Evolutionary conservation across 2,888 invertebrate species (phyloP).

Genomic region (Molanna angustata): DNA sequence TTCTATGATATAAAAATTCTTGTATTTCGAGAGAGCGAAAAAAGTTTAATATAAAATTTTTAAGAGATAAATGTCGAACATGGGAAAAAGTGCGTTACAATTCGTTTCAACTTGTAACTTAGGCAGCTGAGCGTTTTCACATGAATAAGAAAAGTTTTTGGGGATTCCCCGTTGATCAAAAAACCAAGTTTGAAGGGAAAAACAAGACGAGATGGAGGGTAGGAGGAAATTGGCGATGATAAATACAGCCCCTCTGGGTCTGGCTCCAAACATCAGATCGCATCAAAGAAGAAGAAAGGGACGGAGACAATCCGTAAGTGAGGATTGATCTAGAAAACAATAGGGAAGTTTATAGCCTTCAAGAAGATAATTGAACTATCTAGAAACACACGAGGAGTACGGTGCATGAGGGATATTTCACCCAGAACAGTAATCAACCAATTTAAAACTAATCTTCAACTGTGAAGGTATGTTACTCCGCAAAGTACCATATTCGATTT

Average conservation of each 20-base stretch:
- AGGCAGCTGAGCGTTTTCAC: conserved; percentile 12
- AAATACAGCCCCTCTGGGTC: conserved; percentile 5
- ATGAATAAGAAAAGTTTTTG: conserved; percentile 10
- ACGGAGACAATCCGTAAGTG: conserved; percentile 9
- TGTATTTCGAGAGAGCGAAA: too few relatives aligned
- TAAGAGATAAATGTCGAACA: too few relatives aligned
- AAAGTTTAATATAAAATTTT: too few relatives aligned
- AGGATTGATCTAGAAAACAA: conserved; percentile 26
- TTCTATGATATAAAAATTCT: too few relatives aligned
- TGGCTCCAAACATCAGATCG: conserved; percentile 13
- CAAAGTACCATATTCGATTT: too few relatives aligned
- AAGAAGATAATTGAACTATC: conserved; percentile 31
- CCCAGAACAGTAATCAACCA: too few relatives aligned
- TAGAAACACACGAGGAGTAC: conserved; percentile 30
- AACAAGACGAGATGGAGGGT: conserved; percentile 9
- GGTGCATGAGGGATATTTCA: too few relatives aligned
- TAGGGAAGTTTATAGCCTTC: conserved; percentile 30
- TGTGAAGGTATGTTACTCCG: too few relatives aligned
- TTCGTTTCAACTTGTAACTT: conserved; percentile 10
- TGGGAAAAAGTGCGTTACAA: too few relatives aligned
- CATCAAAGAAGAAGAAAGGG: too few relatives aligned
- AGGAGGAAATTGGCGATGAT: conserved; percentile 1
- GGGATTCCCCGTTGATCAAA: conserved; percentile 8
- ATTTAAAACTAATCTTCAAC: too few relatives aligned
- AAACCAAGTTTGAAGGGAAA: conserved; percentile 1